A percentile compares a stretch with the other conserved stretches of the same genome.
phyloP scores from a whole-genome alignment of 2,797 vertebrate genomes.

The Eulemur rubriventer region DNA sequence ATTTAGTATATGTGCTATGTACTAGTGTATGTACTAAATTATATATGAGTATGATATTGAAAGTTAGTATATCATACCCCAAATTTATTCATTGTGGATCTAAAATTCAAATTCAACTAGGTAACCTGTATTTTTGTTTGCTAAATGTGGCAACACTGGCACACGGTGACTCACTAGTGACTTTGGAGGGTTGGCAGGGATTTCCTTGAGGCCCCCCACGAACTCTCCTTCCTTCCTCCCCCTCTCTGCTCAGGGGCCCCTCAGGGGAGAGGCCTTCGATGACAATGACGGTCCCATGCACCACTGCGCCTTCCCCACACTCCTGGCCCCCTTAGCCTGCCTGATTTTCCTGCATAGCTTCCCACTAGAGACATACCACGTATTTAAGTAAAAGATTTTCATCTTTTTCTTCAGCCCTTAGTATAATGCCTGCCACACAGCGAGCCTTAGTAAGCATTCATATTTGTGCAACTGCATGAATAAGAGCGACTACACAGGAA shows the following conservation, averaged over 20 bases:
- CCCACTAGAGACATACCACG: fast-evolving
- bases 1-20: not conserved
- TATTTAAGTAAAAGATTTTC: not conserved
- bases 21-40: not conserved
- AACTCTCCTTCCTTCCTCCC: too few species aligned
- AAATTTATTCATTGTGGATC: not conserved
- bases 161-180: not conserved
- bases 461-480: not conserved
- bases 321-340: not conserved
- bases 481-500: not conserved
- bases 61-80: not conserved
- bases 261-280: fast-evolving
- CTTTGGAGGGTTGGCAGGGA: fast-evolving
- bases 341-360: not conserved
- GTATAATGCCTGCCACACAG: fast-evolving
- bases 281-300: fast-evolving
- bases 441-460: not conserved
- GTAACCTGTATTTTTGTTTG: not conserved
- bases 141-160: not conserved
- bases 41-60: not conserved
- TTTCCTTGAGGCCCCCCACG: fast-evolving
- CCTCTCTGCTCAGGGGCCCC: not conserved
- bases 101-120: not conserved
- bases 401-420: not conserved
- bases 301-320: too few species aligned